phyloP scores from a whole-genome alignment of 2,113 vertebrate species.

The Microcebus griseorufus region DNA sequence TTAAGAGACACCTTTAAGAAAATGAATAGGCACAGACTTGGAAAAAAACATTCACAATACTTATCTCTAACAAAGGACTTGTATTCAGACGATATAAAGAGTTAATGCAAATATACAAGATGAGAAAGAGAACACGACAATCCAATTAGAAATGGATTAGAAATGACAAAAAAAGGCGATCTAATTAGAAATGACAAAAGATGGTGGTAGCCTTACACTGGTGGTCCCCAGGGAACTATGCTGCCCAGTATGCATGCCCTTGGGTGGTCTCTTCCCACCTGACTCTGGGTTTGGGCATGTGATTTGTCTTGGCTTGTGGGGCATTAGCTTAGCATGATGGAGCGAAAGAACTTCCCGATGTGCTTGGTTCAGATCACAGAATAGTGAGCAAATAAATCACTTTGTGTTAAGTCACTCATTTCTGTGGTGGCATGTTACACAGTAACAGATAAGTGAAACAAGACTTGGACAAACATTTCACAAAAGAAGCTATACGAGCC shows the following conservation, averaged over 20 bases:
- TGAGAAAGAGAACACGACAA: not conserved
- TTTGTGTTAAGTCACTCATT: not conserved
- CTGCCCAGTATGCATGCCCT: not conserved
- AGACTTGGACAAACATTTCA: not conserved
- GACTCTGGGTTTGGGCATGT: not conserved
- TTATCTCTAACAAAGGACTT: not conserved
- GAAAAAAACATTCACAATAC: not conserved
- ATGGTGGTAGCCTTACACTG: not conserved
- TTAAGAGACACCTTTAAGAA: not conserved
- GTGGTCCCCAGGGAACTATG: accelerated
- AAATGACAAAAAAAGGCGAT: not conserved
- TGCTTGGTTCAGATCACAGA: not conserved
- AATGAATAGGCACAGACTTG: not conserved
- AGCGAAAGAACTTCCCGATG: not conserved
- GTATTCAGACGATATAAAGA: not conserved
- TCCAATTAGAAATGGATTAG: not conserved
- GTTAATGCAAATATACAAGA: not conserved
- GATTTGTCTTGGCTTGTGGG: not conserved
- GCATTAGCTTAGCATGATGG: not conserved
- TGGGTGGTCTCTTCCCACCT: not conserved
- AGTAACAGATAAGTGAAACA: not conserved
- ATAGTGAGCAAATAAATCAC: not conserved
- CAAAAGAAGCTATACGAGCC: not conserved
- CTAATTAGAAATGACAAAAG: not conserved
- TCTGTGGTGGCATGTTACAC: not conserved